phyloP scores from a whole-genome alignment of 2,888 invertebrate species.

The Oeneis ivallda region DNA sequence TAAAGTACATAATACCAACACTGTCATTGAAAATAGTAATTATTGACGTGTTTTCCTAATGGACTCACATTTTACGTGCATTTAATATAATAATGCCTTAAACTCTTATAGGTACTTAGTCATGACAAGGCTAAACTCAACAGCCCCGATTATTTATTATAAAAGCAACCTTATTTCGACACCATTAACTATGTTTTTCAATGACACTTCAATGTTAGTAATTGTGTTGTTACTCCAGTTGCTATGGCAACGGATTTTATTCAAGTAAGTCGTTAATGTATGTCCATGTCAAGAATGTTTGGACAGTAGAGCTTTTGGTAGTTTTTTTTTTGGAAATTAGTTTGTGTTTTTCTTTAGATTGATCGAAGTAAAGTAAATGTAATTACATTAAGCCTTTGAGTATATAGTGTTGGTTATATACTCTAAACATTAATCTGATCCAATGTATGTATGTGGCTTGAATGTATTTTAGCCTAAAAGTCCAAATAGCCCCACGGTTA shows the following conservation, averaged over 20 bases:
- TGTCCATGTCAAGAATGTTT: constrained; percentile 32
- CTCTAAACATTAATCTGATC: too few species aligned
- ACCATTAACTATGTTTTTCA: constrained; percentile 30
- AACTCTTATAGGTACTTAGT: constrained; percentile 25
- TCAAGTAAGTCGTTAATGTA: constrained; percentile 29
- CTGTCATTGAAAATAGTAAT: constrained; percentile 16
- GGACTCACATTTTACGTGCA: constrained; percentile 29
- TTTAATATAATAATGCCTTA: constrained; percentile 36
- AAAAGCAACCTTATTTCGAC: constrained; percentile 20
- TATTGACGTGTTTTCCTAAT: constrained; percentile 30
- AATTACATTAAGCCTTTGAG: too few species aligned
- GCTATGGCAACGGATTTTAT: constrained; percentile 49
- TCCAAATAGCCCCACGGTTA: too few species aligned
- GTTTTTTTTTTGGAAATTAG: background rate
- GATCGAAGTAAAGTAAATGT: too few species aligned
- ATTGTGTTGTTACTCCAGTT: constrained; percentile 52
- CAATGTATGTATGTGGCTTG: too few species aligned
- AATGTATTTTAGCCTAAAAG: background rate
- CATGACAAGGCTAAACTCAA: constrained; percentile 12
- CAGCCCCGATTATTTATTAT: background rate
- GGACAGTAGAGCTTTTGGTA: constrained; percentile 20
- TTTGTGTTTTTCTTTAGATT: too few species aligned
- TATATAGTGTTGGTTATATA: too few species aligned
- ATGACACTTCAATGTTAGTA: constrained; percentile 28
- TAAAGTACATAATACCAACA: constrained; percentile 11